Evolutionary conservation across 2,113 vertebrate genomes (phyloP), one percentile per base, ranked within the genome.

Genomic region (Bujurquina vittata): DNA sequence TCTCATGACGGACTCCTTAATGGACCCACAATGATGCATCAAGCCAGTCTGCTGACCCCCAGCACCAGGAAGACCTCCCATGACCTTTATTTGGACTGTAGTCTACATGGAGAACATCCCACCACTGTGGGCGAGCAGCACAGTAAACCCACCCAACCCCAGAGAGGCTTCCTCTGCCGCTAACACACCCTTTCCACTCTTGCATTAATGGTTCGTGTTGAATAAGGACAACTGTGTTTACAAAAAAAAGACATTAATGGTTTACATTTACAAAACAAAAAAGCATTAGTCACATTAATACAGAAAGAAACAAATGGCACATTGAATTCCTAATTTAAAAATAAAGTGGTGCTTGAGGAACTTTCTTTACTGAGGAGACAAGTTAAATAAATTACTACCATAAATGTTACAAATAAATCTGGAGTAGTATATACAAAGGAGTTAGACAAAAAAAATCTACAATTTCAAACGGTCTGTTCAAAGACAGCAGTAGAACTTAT

Each of bases 371-470:
- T 87, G 85, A 93, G 89, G 92, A 95, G 91, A 95, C 93, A 88
- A 81, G 95, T 96, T 96, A 96, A 96, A 96, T 96, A 96, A 96
- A 96, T 96, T 96, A 96, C 95, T 95, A 96, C 89, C 93, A 95
- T 95, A 94, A 93, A 96, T 80, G 88, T 94, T 95, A 95, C 94
- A 95, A 95, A 96, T 93, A 96, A 95, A 95, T 95, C 94, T 95
- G 94, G 89, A 94, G 92, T 94, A 95, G 92, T 96, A 96, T 96
- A 91, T 96, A 96, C 95, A 96, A 91, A 93, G 86, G 89, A 92
- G 90, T 93, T 94, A 90, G 89, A 95, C 82, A 85, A 89, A 89
- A 88, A 88, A 86, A 94, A 94, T 94, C 93, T 95, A 95, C 92
- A 95, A 92, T 88, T 94, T 93, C 65, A 87, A 91, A 88, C 84